phyloP scores from a whole-genome alignment of 2,888 invertebrate genomes.

The Oithona nana region DNA sequence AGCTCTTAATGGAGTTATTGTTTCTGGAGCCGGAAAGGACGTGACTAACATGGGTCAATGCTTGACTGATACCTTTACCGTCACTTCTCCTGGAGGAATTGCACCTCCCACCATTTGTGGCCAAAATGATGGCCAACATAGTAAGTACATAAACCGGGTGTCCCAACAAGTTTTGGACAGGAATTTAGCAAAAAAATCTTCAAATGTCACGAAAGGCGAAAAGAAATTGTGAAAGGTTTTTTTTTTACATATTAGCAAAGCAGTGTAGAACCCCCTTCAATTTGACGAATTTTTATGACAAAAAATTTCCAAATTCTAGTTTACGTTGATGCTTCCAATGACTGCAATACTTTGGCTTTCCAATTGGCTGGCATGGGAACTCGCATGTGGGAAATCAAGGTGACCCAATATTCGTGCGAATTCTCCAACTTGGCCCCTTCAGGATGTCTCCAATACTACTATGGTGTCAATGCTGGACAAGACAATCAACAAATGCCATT shows the following conservation, averaged over 20 bases:
- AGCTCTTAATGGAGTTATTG: background rate
- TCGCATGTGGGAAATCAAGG: background rate
- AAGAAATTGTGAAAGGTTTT: background rate
- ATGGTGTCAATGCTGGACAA: too few relatives aligned
- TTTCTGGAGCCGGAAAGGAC: background rate
- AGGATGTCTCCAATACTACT: slow-evolving; percentile 8
- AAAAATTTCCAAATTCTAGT: too few relatives aligned
- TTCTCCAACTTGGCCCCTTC: background rate
- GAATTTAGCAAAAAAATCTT: too few relatives aligned
- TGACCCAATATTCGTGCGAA: background rate
- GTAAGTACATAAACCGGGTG: slow-evolving; percentile 9
- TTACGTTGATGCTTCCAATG: slow-evolving; percentile 6
- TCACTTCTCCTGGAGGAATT: slow-evolving; percentile 1
- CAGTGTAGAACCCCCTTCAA: too few relatives aligned
- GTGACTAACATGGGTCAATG: background rate
- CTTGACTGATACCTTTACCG: background rate
- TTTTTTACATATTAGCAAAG: background rate
- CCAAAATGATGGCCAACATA: slow-evolving; percentile 1
- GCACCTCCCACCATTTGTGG: slow-evolving; percentile 13
- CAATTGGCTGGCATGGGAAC: background rate
- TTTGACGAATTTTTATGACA: too few relatives aligned
- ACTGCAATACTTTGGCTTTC: background rate
- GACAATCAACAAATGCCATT: too few relatives aligned
- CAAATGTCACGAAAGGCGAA: too few relatives aligned
- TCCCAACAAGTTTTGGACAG: too few relatives aligned